Evolutionary conservation across 2,888 invertebrate genomes (phyloP), one percentile per base, ranked within the genome.

Genomic region (Nudaria mundana): DNA sequence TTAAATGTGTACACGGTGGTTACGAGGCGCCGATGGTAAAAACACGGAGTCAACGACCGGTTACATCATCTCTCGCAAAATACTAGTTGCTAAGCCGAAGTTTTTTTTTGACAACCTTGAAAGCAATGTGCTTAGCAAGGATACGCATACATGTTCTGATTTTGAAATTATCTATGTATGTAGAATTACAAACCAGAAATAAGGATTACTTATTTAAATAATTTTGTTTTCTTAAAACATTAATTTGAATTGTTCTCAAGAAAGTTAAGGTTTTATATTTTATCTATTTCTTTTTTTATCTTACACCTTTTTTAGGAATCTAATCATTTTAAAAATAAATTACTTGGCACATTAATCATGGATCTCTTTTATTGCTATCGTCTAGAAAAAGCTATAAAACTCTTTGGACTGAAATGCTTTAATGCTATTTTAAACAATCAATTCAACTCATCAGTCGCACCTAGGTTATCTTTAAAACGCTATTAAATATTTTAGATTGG

Each of bases 11-110:
- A 42, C 43, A 45, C 46, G 42, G 56, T 48, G 48, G 37, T 26
- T 48, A 16, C 15, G 36, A 52, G 61, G 70, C 70, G 70, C 70
- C 70, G 56, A 57, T 57, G 56, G 61, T 54, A 55, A 55, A 62
- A 66, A 61, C 52, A 47, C 6, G 29, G 36, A 58, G 40, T 64
- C 63, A 52, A 37, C 30, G 55, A 40, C 50, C 59, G 50, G 6
- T 70, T 66, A 55, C 71, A 61, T 71, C 66, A 71, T 56, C 49
- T 26, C 30, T 44, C 54, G 37, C 26, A 37, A 32, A 63, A 59
- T 37, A 57, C 48, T 38, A 52, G 52, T 63, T 68, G 61, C 61
- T 50, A 55, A 47, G 55, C 24, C 42, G 25, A 32, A 26, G 37
- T 39, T 47, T 65, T 41, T n/a, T n/a, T 51, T 44, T 37, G 20